Evolutionary conservation across 2,888 invertebrate genomes (phyloP).

Genomic region (Lingula anatina): DNA sequence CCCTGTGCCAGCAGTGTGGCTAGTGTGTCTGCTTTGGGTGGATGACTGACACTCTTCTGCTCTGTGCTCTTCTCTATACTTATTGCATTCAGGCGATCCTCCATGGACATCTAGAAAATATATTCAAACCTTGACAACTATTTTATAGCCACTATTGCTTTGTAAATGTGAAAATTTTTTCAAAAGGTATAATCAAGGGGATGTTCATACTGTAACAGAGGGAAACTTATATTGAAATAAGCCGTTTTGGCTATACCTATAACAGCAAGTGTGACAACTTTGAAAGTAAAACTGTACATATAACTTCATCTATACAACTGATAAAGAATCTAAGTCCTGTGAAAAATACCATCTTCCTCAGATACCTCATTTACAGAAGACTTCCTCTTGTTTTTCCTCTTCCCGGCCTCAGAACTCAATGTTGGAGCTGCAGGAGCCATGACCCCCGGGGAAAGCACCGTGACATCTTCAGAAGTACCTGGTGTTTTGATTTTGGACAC

Average conservation of each 20-base stretch:
- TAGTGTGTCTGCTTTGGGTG: constrained; percentile 62
- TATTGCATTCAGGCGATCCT: constrained; percentile 74
- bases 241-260: no score
- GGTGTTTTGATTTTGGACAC: constrained; percentile 38
- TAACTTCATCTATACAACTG: no score
- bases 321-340: no score
- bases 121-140: neutral
- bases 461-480: constrained; percentile 31
- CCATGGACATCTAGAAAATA: constrained; percentile 67
- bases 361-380: constrained; percentile 27
- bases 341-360: no score
- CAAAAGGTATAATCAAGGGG: no score
- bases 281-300: no score
- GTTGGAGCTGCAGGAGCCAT: constrained; percentile 27
- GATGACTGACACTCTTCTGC: constrained; percentile 29
- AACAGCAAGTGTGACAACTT: no score
- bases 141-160: neutral
- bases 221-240: no score
- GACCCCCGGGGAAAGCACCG: constrained; percentile 32
- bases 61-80: constrained; percentile 60
- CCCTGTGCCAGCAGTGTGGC: constrained; percentile 76
- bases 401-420: constrained; percentile 14
- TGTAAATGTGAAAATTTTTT: no score
- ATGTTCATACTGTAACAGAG: no score
- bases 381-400: constrained; percentile 25